phyloP scores from a whole-genome alignment of 2,797 vertebrate species.

The Prionace glauca region DNA sequence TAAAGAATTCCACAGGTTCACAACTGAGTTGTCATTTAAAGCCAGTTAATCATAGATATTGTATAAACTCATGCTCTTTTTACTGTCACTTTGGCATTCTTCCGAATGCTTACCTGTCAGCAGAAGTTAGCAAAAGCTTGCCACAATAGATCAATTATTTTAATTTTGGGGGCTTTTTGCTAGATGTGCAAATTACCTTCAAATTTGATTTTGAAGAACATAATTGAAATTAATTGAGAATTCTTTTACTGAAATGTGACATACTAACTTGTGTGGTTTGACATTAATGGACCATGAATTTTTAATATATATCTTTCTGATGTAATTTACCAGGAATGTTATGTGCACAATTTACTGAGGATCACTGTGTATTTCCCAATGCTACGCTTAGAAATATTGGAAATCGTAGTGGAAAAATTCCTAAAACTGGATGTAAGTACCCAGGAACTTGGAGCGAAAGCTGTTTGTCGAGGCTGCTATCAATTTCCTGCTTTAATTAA shows the following conservation, averaged over 20 bases:
- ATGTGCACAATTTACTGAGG: slow-evolving; percentile 83
- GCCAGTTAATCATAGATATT: neutral
- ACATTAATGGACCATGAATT: neutral
- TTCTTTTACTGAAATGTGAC: neutral
- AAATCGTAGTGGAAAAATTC: slow-evolving; percentile 75
- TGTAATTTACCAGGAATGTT: slow-evolving; percentile 72
- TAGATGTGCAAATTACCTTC: neutral
- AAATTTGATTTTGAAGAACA: neutral
- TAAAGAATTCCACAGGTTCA: no score
- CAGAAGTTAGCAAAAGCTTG: neutral
- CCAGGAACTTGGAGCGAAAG: neutral
- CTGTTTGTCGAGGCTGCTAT: neutral
- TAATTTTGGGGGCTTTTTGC: neutral
- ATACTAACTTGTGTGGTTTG: neutral
- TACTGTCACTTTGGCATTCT: neutral
- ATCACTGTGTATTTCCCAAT: slow-evolving; percentile 73
- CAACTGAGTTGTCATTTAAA: neutral
- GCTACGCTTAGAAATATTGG: slow-evolving; percentile 75
- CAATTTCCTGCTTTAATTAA: neutral
- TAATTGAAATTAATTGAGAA: neutral
- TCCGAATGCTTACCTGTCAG: neutral
- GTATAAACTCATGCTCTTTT: neutral
- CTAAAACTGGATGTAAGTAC: slow-evolving; percentile 84
- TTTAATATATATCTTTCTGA: neutral
- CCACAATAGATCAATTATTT: neutral